A percentile compares a stretch with the other conserved stretches of the same genome.
These are phyloP conservation scores for Lasioglossum baleicum DNA, from an alignment of 1,140 invertebrate species.

Conservation along the genomic window DNA sequence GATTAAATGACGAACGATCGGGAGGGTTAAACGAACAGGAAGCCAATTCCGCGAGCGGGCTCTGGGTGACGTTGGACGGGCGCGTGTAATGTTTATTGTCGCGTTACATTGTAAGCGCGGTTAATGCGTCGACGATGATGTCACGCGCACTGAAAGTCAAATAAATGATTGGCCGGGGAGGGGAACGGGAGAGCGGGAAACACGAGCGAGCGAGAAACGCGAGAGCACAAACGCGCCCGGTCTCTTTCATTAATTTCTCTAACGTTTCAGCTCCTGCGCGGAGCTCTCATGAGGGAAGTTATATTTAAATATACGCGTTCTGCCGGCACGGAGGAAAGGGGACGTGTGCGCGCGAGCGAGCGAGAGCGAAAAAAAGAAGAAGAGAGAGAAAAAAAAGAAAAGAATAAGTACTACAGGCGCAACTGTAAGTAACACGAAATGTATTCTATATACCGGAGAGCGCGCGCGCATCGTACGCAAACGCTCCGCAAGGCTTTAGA, in stretches of 20 bases:
- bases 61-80: background rate
- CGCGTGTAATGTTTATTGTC: slow-evolving; percentile 43
- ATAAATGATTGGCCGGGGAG: slow-evolving; percentile 39
- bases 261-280: slow-evolving; percentile 32
- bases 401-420: slow-evolving; percentile 4
- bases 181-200: background rate
- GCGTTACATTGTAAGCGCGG: slow-evolving; percentile 42
- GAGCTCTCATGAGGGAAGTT: slow-evolving; percentile 35
- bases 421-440: slow-evolving; percentile 31
- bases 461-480: slow-evolving; percentile 2
- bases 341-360: slow-evolving; percentile 2
- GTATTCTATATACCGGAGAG: background rate
- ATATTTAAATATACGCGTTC: slow-evolving; percentile 38
- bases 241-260: slow-evolving; percentile 46
- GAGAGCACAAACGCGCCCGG: too few relatives aligned
- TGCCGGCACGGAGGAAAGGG: slow-evolving; percentile 4
- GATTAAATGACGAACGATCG: slow-evolving; percentile 8
- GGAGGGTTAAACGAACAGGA: slow-evolving; percentile 21
- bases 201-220: too few relatives aligned
- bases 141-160: slow-evolving; percentile 48
- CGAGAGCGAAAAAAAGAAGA: background rate
- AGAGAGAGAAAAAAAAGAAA: too few relatives aligned
- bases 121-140: slow-evolving; percentile 46
- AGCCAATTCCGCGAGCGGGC: slow-evolving; percentile 28
- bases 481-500: background rate